A percentile compares a stretch with the other conserved stretches of the same genome.
Evolutionary conservation across 2,113 vertebrate species (phyloP).

Genomic region (Lagopus muta): DNA sequence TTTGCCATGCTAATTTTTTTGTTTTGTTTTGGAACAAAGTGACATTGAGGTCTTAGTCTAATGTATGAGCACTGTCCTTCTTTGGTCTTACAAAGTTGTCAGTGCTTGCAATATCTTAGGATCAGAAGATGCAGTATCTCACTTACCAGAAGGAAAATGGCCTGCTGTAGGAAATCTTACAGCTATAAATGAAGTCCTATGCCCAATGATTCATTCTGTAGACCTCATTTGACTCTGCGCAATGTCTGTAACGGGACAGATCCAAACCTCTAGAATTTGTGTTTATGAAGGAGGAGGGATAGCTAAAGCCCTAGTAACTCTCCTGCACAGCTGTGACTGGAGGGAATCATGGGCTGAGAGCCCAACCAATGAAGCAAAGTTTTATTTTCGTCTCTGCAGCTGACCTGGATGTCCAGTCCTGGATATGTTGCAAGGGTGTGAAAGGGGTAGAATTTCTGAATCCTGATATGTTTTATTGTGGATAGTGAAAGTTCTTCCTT

Average conservation of each 20-base stretch:
- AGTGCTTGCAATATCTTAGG: accelerated
- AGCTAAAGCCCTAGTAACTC: slow-evolving; percentile 45
- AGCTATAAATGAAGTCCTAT: not conserved
- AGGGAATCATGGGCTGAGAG: slow-evolving; percentile 43
- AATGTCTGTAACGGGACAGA: not conserved
- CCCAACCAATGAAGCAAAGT: slow-evolving; percentile 58
- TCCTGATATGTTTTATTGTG: slow-evolving; percentile 35
- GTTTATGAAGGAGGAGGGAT: slow-evolving; percentile 18
- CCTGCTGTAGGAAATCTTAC: not conserved
- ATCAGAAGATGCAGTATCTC: not conserved
- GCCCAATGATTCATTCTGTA: not conserved
- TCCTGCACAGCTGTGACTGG: slow-evolving; percentile 63
- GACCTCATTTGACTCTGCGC: not conserved
- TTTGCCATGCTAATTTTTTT: not conserved
- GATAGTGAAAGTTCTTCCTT: slow-evolving; percentile 34
- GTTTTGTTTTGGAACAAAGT: not conserved
- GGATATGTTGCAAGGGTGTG: slow-evolving; percentile 59
- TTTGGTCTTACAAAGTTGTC: not conserved
- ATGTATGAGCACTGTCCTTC: not conserved
- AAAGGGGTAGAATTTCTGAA: slow-evolving; percentile 69
- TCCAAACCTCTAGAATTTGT: not conserved
- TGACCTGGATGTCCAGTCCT: slow-evolving; percentile 71
- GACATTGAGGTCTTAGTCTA: not conserved
- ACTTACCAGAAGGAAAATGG: not conserved
- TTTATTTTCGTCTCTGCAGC: slow-evolving; percentile 70